Percentiles rank a stretch among this genome's conserved stretches.
Evolutionary conservation across 1,140 invertebrate species (phyloP).

Genomic region (Magallana angulata): DNA sequence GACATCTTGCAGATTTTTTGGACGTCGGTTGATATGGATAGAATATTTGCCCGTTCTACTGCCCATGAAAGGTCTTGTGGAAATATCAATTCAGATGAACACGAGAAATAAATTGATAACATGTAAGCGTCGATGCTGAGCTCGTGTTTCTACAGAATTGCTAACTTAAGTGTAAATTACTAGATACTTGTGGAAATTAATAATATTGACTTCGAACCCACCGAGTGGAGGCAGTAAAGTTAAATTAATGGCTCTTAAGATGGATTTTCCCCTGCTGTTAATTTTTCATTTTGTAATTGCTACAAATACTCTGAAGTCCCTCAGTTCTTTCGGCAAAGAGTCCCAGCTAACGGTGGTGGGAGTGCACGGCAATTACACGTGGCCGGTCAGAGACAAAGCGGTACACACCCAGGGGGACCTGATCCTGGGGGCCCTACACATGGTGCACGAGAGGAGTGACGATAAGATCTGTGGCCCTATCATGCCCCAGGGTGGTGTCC

Average conservation of each 20-base stretch:
- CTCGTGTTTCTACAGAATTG: neutral
- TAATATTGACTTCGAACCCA: neutral
- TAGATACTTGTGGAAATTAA: constrained; percentile 23
- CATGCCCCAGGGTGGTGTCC: constrained; percentile 94
- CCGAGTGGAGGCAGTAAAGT: neutral
- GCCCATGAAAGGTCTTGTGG: constrained; percentile 19
- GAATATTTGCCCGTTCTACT: constrained; percentile 2
- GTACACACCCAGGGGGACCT: constrained; percentile 91
- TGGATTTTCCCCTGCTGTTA: neutral
- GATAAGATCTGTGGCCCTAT: constrained; percentile 91
- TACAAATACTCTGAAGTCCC: neutral
- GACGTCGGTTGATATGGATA: neutral
- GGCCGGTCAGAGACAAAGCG: constrained; percentile 91
- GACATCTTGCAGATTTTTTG: neutral
- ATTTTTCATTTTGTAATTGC: constrained; percentile 24
- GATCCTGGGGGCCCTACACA: constrained; percentile 92
- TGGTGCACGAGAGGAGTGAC: constrained; percentile 94
- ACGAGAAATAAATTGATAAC: constrained; percentile 36
- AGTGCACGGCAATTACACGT: constrained; percentile 79
- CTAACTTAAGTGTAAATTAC: neutral
- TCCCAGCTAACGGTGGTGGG: constrained; percentile 23
- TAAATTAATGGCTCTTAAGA: constrained; percentile 13
- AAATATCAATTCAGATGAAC: constrained; percentile 35
- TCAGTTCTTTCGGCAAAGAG: constrained; percentile 17
- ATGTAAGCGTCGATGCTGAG: constrained; percentile 7